Evolutionary conservation across 2,888 invertebrate genomes (phyloP), one percentile per base, ranked within the genome.

Genomic region (Scrobipalpa costella): DNA sequence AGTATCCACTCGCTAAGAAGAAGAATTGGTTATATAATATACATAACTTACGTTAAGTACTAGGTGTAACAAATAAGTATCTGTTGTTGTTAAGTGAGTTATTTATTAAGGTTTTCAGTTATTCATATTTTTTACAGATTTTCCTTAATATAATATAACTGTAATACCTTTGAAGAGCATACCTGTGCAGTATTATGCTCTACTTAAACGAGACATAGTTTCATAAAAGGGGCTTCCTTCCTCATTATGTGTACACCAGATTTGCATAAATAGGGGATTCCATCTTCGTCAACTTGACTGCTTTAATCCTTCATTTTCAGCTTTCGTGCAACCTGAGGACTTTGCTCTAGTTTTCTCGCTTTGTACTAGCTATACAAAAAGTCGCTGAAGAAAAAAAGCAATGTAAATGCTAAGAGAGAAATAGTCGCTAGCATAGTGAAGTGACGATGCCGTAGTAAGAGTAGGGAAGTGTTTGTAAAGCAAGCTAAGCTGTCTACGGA

Each of bases 401-500:
- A 34, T 34, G 34, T 11, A 34, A 33, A 13, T 7, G 0, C 11
- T 21, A 52, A 11, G 21, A 21, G 27, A 3, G 21, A 34, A 7
- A 34, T 27, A 33, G 34, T 55, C 55, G 55, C 55, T 15, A 8
- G 8, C 0, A 34, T 55, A 55, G 15, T 55, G 34, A 34, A 49
- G n/a, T 5, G 7, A 9, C 11, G 6, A 19, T 33, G 60, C 33
- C 27, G 9, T 47, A 21, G 63, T 63, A 38, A 11, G 19, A 40
- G 63, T 34, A 59, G 50, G 27, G 63, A 63, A 64, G 67, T 59
- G 66, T 73, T 75, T 75, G 72, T 67, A 68, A 70, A 71, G 69
- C 68, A 70, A 73, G 70, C 71, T 73, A 71, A 75, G 75, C 73
- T 70, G 71, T 72, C 72, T 75, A 68, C 68, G 71, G 73, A 71